phyloP scores from a whole-genome alignment of 2,113 vertebrate species.

The Antennarius striatus region DNA sequence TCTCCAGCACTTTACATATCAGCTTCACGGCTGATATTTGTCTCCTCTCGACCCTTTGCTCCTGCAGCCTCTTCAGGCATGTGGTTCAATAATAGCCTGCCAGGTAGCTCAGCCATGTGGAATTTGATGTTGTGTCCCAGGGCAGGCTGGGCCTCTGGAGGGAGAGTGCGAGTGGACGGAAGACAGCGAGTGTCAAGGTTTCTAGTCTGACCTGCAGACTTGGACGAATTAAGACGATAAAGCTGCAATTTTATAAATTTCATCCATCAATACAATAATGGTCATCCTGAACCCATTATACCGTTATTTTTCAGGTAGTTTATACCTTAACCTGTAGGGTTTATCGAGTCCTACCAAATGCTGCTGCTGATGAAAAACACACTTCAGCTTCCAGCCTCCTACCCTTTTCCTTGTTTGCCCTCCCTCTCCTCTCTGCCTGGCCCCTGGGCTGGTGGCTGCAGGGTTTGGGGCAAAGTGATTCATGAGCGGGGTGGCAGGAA shows the following conservation, averaged over 20 bases:
- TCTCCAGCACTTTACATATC: slow-evolving; percentile 64
- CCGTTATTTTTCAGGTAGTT: no score
- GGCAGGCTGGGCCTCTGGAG: slow-evolving; percentile 45
- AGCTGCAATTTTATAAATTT: neutral
- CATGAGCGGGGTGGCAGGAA: slow-evolving; percentile 63
- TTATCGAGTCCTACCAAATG: no score
- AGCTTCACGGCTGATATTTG: slow-evolving; percentile 49
- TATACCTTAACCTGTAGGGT: no score
- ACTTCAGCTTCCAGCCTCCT: slow-evolving; percentile 28
- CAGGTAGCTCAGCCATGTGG: slow-evolving; percentile 78
- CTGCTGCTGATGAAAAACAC: no score
- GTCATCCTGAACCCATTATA: neutral
- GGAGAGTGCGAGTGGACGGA: slow-evolving; percentile 60
- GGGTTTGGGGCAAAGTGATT: slow-evolving; percentile 52
- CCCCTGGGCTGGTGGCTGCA: slow-evolving; percentile 8
- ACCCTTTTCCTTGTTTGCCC: slow-evolving; percentile 27
- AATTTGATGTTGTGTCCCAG: slow-evolving; percentile 74
- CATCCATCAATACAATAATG: neutral
- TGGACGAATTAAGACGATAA: slow-evolving; percentile 2
- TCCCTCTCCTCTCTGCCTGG: slow-evolving; percentile 22
- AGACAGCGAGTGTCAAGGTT: slow-evolving; percentile 52
- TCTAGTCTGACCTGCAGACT: neutral
- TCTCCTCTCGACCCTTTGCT: slow-evolving; percentile 7
- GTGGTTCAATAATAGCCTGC: slow-evolving; percentile 61
- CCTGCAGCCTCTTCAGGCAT: slow-evolving; percentile 56